phyloP scores from a whole-genome alignment of 2,888 invertebrate genomes.

The Synanthedon myopaeformis region DNA sequence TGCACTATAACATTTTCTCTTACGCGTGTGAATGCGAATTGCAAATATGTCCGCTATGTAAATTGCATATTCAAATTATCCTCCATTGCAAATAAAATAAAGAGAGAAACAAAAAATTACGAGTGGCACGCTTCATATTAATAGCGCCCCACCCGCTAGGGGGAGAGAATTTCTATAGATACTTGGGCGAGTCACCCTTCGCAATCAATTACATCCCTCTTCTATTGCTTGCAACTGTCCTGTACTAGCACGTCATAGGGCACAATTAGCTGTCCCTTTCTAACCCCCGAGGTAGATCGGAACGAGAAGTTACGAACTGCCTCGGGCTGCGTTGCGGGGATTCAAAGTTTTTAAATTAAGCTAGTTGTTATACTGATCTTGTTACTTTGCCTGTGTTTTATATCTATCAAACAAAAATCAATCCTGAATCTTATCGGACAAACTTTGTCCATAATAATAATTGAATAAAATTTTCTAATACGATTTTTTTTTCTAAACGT shows the following conservation, averaged over 20 bases:
- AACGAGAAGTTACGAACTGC: conserved; percentile 39
- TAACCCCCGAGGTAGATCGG: conserved; percentile 32
- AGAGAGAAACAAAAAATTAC: conserved; percentile 60
- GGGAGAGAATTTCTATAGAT: conserved; percentile 42
- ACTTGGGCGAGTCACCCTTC: conserved; percentile 57
- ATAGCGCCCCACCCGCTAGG: conserved; percentile 50
- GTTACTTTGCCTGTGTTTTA: no score
- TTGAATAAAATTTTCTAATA: no score
- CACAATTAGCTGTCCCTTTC: conserved; percentile 22
- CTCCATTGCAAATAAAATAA: conserved; percentile 66
- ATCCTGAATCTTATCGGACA: no score
- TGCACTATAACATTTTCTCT: neutral
- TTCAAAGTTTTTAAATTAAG: conserved; percentile 13
- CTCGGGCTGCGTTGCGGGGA: conserved; percentile 40
- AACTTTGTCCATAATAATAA: no score
- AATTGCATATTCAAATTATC: conserved; percentile 60
- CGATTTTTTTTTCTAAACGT: no score
- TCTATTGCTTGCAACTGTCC: conserved; percentile 32
- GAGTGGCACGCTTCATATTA: conserved; percentile 38
- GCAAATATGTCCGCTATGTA: conserved; percentile 54
- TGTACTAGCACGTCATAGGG: conserved; percentile 16
- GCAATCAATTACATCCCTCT: conserved; percentile 60
- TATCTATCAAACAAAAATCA: no score
- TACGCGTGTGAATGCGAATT: conserved; percentile 5
- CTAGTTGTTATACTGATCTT: no score